These are phyloP conservation scores for Spea bombifrons DNA, from an alignment of 2,113 vertebrate species.

Conservation along the genomic window DNA sequence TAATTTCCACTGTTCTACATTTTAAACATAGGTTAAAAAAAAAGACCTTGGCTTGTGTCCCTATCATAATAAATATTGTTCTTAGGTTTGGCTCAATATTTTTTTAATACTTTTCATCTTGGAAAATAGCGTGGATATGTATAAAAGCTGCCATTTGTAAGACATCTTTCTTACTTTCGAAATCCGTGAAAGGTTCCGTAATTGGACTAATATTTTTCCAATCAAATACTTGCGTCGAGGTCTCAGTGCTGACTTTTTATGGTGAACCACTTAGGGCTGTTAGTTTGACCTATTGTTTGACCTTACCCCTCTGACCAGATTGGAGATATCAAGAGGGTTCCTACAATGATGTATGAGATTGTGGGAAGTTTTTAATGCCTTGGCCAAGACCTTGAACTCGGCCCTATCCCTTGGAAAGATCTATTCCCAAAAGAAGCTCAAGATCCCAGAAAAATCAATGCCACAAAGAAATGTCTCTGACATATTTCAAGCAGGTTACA, in stretches of 20 bases:
- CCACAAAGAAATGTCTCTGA: constrained; percentile 22
- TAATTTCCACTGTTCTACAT: too few species aligned
- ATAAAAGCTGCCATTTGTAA: too few species aligned
- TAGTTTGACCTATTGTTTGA: constrained; percentile 6
- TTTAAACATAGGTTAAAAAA: too few species aligned
- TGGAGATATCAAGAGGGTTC: constrained; percentile 17
- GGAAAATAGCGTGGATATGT: too few species aligned
- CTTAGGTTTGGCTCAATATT: too few species aligned
- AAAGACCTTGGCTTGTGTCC: too few species aligned
- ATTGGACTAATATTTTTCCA: neutral
- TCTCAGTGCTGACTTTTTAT: neutral
- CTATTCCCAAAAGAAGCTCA: constrained; percentile 41
- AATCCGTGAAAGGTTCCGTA: too few species aligned
- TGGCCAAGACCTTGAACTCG: constrained; percentile 42
- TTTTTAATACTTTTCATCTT: too few species aligned
- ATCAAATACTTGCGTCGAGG: neutral
- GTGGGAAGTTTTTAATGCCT: constrained; percentile 36
- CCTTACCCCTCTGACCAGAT: constrained; percentile 22
- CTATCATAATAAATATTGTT: too few species aligned
- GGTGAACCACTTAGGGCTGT: neutral
- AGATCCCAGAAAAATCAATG: constrained; percentile 36
- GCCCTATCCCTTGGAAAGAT: constrained; percentile 17
- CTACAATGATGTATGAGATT: constrained; percentile 36
- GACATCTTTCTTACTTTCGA: too few species aligned
- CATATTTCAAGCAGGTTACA: constrained; percentile 40